Percentiles rank a stretch among this genome's conserved stretches.
Evolutionary conservation across 2,888 invertebrate species (phyloP).

Genomic region (Brachyopa scutellaris): DNA sequence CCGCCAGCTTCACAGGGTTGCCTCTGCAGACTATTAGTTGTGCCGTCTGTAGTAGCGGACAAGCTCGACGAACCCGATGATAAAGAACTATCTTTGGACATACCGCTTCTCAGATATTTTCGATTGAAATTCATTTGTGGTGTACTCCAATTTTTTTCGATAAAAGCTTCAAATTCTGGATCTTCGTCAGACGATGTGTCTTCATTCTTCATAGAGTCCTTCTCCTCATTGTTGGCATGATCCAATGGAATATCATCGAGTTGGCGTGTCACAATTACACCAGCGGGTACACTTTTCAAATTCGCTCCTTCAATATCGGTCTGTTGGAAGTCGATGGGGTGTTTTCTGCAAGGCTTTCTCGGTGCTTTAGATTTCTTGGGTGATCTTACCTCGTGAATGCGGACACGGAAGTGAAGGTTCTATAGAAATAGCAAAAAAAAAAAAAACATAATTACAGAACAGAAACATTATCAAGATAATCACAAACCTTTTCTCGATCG

Average conservation of each 20-base stretch:
- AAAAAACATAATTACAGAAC: no score
- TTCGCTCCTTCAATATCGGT: slow-evolving; percentile 78
- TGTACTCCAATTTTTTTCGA: slow-evolving; percentile 80
- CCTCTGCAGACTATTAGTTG: not conserved
- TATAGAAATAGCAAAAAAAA: no score
- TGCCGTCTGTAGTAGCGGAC: slow-evolving; percentile 70
- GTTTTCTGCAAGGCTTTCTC: slow-evolving; percentile 47
- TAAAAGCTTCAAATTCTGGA: slow-evolving; percentile 75
- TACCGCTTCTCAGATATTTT: slow-evolving; percentile 77
- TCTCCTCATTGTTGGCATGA: not conserved
- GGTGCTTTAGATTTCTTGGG: slow-evolving; percentile 75
- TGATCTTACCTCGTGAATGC: slow-evolving; percentile 77
- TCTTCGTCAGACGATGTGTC: slow-evolving; percentile 37
- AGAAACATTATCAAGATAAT: not conserved
- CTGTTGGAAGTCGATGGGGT: slow-evolving; percentile 76
- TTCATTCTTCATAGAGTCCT: slow-evolving; percentile 12
- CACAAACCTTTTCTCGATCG: slow-evolving; percentile 77
- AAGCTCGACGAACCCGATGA: slow-evolving; percentile 50
- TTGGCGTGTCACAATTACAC: slow-evolving; percentile 78
- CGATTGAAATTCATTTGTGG: slow-evolving; percentile 80
- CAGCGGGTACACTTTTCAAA: slow-evolving; percentile 78
- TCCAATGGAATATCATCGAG: slow-evolving; percentile 72
- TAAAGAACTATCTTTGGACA: slow-evolving; percentile 74
- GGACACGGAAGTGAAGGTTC: slow-evolving; percentile 78
- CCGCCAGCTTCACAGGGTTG: slow-evolving; percentile 20